Evolutionary conservation across 2,888 invertebrate genomes (phyloP).

Genomic region (Heliconius erato): DNA sequence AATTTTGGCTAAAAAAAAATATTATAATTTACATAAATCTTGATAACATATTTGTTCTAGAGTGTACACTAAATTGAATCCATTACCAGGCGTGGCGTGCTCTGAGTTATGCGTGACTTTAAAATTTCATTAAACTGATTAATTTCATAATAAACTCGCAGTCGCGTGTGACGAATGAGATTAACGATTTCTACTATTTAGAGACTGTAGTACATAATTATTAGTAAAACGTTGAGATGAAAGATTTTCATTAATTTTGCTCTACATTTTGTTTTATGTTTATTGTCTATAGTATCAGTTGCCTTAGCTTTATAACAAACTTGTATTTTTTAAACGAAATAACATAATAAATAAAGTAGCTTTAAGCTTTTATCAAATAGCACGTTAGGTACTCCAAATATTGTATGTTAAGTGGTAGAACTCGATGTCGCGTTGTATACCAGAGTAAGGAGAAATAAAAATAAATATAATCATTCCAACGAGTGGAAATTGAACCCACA

Average conservation of each 20-base stretch:
- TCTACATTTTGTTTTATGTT: background rate
- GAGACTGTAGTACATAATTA: background rate
- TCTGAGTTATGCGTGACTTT: conserved; percentile 35
- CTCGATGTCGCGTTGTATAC: no score
- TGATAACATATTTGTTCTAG: background rate
- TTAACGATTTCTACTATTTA: conserved; percentile 34
- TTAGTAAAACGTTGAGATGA: background rate
- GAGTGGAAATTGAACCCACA: no score
- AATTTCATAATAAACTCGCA: conserved; percentile 28
- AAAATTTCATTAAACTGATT: conserved; percentile 29
- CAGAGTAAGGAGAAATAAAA: no score
- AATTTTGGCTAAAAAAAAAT: no score
- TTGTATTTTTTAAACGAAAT: no score
- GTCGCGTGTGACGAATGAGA: conserved; percentile 33
- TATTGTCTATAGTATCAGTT: background rate
- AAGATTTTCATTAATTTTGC: background rate
- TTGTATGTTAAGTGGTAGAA: no score
- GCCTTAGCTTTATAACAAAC: background rate
- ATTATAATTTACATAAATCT: background rate
- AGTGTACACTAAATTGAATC: background rate
- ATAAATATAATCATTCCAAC: no score
- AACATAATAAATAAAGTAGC: no score
- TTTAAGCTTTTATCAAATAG: no score
- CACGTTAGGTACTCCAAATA: no score
- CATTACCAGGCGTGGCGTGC: conserved; percentile 28